Base-by-base conservation (phyloP, 2,888 invertebrate species). In the Cistogaster globosa region DNA sequence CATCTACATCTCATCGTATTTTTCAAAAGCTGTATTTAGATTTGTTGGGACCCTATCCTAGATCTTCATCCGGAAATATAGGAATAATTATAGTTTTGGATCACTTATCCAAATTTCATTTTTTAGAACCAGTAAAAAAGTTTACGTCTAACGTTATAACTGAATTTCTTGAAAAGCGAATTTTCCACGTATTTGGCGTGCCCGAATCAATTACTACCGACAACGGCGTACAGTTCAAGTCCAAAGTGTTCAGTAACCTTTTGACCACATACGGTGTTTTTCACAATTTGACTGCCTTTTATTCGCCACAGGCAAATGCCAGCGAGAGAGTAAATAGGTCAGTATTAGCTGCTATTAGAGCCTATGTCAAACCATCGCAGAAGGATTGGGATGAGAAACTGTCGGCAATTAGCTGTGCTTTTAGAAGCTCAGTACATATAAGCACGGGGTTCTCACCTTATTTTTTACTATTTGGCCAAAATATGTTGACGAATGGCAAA, bases 401-500 rank as follows among this genome's bases (percentile, higher is more conserved):
- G 0, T 62, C 51, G 9, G 20, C 65, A 3, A 71, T 71, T n/a
- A 71, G 58, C 45, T 71, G 57, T 6, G 48, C 71, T 8, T 20
- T 79, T 2, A 42, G 71, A 22, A 62, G 71, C 20, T 53, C 78
- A 0, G 18, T 69, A 2, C 78, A 71, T 32, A 1, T 20, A 42
- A 62, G 68, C 4, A 69, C 60, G 9, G 69, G 69, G 1, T 78
- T 53, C 22, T 78, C 69, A 6, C 77, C 78, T 1, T 78, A 69
- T 26, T 77, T 36, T 3, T 14, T 69, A 18, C 8, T 78, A 2
- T 78, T 78, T 78, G 78, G 78, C 7, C 78, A 67, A 9, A 69
- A 45, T 14, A 63, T 63, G 63, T 2, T 63, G 0, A 8, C 22
- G 3, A 45, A 63, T 45, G 63, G 63, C 9, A 63, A 45, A 22